phyloP scores from a whole-genome alignment of 2,113 vertebrate genomes.

The Larimichthys polyactis region DNA sequence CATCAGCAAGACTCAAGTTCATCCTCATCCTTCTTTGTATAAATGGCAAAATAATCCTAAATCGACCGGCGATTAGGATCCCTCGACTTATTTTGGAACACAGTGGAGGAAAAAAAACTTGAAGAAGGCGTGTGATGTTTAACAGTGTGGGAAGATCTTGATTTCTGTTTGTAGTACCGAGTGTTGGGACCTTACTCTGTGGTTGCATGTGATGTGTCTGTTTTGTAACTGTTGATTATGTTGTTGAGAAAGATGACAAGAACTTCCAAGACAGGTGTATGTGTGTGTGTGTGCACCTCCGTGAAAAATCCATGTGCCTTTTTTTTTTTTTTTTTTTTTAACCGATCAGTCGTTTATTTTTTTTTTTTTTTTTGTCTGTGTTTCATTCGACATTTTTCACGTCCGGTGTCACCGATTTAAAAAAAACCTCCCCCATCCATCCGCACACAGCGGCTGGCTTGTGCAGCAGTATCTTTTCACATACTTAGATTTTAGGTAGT shows the following conservation, averaged over 20 bases:
- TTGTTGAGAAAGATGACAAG: constrained; percentile 51
- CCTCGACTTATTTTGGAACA: constrained; percentile 24
- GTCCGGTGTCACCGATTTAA: constrained; percentile 43
- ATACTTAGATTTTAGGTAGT: constrained; percentile 71
- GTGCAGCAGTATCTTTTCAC: constrained; percentile 72
- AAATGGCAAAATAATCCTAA: constrained; percentile 29
- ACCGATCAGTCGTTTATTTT: constrained; percentile 37
- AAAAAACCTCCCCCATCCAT: constrained; percentile 12
- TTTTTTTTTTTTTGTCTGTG: too few species aligned
- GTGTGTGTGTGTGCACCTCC: constrained; percentile 41
- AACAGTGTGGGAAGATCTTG: constrained; percentile 39
- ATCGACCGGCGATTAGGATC: constrained; percentile 11
- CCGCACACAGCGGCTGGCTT: constrained; percentile 54
- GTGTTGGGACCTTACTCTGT: constrained; percentile 59
- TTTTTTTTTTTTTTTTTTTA: constrained; percentile 49
- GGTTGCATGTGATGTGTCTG: constrained; percentile 74
- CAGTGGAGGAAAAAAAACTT: constrained; percentile 12
- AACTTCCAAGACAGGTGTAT: constrained; percentile 37
- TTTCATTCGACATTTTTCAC: background rate
- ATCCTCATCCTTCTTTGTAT: constrained; percentile 31
- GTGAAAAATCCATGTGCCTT: constrained; percentile 75
- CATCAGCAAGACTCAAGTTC: constrained; percentile 22
- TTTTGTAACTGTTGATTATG: constrained; percentile 58
- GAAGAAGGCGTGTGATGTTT: constrained; percentile 35
- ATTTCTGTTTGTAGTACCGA: constrained; percentile 19